A percentile compares a stretch with the other conserved stretches of the same genome.
Conservation (phyloP, 92 coral and sea anemone genomes). For the Actinostola sp. region DNA sequence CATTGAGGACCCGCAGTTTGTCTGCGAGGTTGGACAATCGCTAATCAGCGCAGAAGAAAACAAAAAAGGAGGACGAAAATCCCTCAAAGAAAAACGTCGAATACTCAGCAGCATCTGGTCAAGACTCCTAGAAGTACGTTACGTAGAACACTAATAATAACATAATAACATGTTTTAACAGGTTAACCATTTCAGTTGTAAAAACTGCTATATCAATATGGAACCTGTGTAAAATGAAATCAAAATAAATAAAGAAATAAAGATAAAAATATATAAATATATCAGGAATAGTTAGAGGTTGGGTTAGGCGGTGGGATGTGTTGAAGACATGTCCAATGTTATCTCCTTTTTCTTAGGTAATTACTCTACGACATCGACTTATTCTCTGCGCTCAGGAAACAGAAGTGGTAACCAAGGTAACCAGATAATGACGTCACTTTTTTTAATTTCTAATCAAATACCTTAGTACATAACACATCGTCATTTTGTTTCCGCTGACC, state of each 20-base stretch:
- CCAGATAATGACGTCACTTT: neutral
- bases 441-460: no score
- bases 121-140: constrained; percentile 85
- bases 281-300: no score
- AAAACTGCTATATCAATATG: no score
- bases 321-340: no score
- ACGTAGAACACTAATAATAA: no score
- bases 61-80: constrained; percentile 90
- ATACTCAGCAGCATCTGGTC: constrained; percentile 87
- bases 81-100: constrained; percentile 89
- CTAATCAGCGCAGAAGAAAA: constrained; percentile 80
- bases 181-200: no score
- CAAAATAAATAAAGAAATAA: no score
- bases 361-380: constrained; percentile 91
- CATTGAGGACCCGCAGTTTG: constrained; percentile 93
- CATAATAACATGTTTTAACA: no score
- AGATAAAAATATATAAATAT: no score
- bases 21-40: constrained; percentile 97
- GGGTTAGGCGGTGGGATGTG: no score
- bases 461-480: no score
- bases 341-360: constrained; percentile 52
- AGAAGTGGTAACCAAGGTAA: constrained; percentile 90
- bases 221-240: no score
- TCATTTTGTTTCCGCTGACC: neutral
- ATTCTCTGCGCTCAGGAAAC: constrained; percentile 91